These are phyloP conservation scores for Tipula lateralis DNA, from an alignment of 2,888 invertebrate genomes.

Conservation along the genomic window DNA sequence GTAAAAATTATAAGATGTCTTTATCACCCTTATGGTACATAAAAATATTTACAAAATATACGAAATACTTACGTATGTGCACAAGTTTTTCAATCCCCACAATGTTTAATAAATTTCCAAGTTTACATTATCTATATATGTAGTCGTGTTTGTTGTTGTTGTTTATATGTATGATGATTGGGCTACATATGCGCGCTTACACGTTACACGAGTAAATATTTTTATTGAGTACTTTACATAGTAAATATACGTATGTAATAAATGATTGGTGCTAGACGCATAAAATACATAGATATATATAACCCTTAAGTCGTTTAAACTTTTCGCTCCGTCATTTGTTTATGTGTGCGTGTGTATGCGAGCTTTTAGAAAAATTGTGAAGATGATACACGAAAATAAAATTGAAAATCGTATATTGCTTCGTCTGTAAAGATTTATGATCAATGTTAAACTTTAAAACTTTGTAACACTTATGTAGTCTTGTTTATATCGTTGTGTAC, in stretches of 20 bases:
- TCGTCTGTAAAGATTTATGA: neutral
- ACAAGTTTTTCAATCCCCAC: neutral
- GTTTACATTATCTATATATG: no score
- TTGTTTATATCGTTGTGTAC: slow-evolving; percentile 7
- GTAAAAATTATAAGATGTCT: no score
- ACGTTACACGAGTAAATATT: neutral
- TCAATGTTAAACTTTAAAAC: neutral
- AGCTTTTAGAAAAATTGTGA: neutral
- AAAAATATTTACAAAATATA: no score
- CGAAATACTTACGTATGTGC: no score
- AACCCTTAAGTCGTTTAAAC: neutral
- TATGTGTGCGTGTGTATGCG: neutral
- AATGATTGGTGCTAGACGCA: neutral
- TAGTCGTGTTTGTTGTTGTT: no score
- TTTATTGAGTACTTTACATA: neutral
- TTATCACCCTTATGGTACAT: no score
- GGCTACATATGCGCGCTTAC: neutral
- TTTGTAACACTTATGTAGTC: neutral
- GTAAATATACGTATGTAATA: neutral
- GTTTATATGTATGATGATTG: neutral
- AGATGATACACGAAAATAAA: neutral
- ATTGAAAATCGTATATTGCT: neutral
- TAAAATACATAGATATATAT: neutral
- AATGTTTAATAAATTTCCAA: neutral
- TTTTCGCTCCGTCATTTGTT: neutral